Evolutionary conservation across 2,888 invertebrate species (phyloP).

Genomic region (Drosophila suboccidentalis): DNA sequence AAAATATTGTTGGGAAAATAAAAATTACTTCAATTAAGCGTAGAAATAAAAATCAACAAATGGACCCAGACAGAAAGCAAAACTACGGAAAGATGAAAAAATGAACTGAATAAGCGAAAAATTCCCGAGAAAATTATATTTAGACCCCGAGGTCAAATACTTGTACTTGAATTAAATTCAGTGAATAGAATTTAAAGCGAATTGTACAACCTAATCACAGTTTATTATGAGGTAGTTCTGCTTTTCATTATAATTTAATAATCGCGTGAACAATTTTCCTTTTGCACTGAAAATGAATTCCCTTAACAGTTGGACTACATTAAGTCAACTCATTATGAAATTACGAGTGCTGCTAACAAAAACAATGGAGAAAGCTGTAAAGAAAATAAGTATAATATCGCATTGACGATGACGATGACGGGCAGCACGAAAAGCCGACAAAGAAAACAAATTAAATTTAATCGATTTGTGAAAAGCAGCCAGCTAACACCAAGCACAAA

Average conservation of each 20-base stretch:
- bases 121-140: constrained; percentile 20
- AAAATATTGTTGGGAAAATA: constrained; percentile 29
- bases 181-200: constrained; percentile 8
- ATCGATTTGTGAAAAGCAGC: constrained; percentile 76
- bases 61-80: constrained; percentile 28
- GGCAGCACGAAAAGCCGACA: constrained; percentile 59
- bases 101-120: constrained; percentile 8
- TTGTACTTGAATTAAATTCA: constrained; percentile 19
- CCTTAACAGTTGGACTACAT: constrained; percentile 61
- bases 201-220: constrained; percentile 18
- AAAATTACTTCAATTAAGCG: constrained; percentile 54
- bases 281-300: constrained; percentile 31
- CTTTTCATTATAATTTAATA: constrained; percentile 59
- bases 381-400: constrained; percentile 35
- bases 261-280: constrained; percentile 56
- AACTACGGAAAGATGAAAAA: constrained; percentile 23
- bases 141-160: neutral
- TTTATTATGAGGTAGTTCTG: constrained; percentile 39
- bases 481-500: constrained; percentile 34
- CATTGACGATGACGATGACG: constrained; percentile 38
- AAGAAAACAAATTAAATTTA: constrained; percentile 81
- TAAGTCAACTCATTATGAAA: constrained; percentile 81
- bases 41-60: constrained; percentile 50
- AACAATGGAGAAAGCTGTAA: constrained; percentile 29
- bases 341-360: constrained; percentile 49